Conservation (phyloP, 2,797 vertebrate species). For the Simalia tracyae region DNA sequence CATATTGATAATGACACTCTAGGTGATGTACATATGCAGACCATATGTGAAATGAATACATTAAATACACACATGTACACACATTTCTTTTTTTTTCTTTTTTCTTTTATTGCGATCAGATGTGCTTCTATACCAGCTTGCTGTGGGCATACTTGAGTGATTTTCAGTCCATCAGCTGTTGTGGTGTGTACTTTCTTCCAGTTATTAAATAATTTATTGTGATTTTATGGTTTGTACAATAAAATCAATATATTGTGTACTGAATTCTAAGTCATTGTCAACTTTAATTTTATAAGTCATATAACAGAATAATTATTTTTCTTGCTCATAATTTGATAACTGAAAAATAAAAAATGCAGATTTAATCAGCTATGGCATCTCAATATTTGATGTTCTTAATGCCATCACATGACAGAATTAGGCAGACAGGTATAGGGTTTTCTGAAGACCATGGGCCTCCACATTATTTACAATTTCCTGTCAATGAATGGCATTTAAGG, state of each 20-base stretch:
- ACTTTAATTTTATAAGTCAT: neutral
- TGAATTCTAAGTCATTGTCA: neutral
- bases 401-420: neutral
- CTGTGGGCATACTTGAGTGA: neutral
- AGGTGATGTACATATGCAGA: too few species aligned
- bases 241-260: neutral
- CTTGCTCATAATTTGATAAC: neutral
- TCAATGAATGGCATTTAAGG: neutral
- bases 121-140: neutral
- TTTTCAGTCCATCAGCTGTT: neutral
- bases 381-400: neutral
- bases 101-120: neutral
- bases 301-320: neutral
- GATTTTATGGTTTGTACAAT: neutral
- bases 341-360: neutral
- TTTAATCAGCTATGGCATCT: neutral
- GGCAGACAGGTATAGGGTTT: neutral
- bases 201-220: neutral
- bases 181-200: neutral
- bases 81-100: neutral
- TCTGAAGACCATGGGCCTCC: neutral
- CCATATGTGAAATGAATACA: neutral
- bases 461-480: neutral
- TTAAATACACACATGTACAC: neutral
- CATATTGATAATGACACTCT: too few species aligned